Evolutionary conservation across 2,113 vertebrate genomes (phyloP), one percentile per base, ranked within the genome.

Genomic region (Chamaetylas fuelleborni): DNA sequence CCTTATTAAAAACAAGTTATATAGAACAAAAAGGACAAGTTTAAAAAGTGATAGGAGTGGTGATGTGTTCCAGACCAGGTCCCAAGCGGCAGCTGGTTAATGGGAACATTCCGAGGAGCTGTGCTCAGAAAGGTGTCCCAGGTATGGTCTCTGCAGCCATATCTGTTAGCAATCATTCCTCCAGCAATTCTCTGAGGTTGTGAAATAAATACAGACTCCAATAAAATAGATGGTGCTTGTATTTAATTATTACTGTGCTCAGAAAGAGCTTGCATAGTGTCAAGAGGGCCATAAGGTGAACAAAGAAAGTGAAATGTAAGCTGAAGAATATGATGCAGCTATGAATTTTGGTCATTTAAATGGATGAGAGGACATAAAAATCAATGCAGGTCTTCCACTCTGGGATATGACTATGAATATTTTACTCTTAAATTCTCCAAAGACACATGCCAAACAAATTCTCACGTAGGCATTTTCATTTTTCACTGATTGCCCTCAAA

Each of bases 1-100:
- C 43, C 77, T 97, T 93, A 96, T 96, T 96, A 95, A 72, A 97
- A 96, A 70, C 53, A 91, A 96, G 60, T 92, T 90, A 70, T 17
- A 81, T 15, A 82, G n/a, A 88, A 76, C 4, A 76, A 94, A 92
- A 90, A 34, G 50, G 80, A 19, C n/a, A 88, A 72, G 60, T 76
- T 82, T 81, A 45, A 81, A 79, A 93, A 88, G n/a, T 47, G 71
- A 31, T 77, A 61, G 71, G 36, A 69, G 48, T 24, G 20, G 47
- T 95, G 94, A 95, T 86, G 81, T 77, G 93, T 97, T 97, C 86
- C 96, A 97, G 96, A 92, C 26, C 25, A 56, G 64, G 62, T 86
- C 77, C 70, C 89, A 54, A 78, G 61, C 0, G 4, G 73, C 80
- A 93, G 87, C 90, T 95, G 87, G 74, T 80, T 89, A 94, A 89